A percentile compares a stretch with the other conserved stretches of the same genome.
phyloP scores from a whole-genome alignment of 1,140 invertebrate species.

The Trichomalopsis sarcophagae region DNA sequence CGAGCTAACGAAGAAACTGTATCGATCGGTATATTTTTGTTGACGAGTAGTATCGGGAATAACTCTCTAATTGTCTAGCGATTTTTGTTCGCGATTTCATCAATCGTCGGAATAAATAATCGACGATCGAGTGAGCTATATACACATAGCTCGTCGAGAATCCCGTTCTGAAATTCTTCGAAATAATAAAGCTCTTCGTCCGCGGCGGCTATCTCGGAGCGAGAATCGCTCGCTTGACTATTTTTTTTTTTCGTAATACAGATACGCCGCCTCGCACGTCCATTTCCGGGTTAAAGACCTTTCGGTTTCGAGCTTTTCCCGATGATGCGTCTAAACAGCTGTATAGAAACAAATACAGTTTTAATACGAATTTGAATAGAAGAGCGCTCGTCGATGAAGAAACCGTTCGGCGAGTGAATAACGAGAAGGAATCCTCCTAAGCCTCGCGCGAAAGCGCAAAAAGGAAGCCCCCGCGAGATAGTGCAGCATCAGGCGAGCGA shows the following conservation, averaged over 20 bases:
- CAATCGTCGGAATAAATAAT: background rate
- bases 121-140: no score
- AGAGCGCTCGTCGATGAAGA: background rate
- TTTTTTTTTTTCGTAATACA: background rate
- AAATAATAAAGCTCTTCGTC: background rate
- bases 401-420: slow-evolving; percentile 17
- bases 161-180: background rate
- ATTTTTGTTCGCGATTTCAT: background rate
- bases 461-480: background rate
- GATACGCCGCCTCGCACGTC: background rate
- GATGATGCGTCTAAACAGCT: no score
- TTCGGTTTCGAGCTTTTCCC: background rate
- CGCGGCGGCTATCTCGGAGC: background rate
- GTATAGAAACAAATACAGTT: no score
- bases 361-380: slow-evolving; percentile 42
- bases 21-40: no score
- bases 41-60: no score
- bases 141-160: background rate
- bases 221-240: background rate
- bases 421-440: no score
- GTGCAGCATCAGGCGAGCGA: background rate
- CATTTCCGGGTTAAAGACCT: slow-evolving; percentile 29
- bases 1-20: background rate
- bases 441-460: no score
- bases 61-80: background rate